A percentile compares a stretch with the other conserved stretches of the same genome.
These are phyloP conservation scores for Pantelozetes paolii DNA, from an alignment of 2,888 invertebrate species.

Conservation along the genomic window DNA sequence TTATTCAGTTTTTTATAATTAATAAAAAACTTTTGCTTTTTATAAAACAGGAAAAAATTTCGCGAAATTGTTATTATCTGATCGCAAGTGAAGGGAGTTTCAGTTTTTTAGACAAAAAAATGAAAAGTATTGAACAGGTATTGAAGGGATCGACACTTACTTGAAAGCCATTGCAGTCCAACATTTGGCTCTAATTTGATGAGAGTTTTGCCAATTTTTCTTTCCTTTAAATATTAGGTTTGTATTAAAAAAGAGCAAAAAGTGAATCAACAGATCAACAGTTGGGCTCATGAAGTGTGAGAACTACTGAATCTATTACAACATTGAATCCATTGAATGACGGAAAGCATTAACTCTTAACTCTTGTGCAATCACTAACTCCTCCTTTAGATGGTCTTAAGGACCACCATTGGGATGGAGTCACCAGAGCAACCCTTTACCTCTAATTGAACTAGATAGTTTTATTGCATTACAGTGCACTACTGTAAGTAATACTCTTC, in stretches of 20 bases:
- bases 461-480: too few relatives aligned
- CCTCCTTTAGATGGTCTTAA: conserved; percentile 35
- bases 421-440: conserved; percentile 24
- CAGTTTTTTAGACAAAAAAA: background rate
- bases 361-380: conserved; percentile 24
- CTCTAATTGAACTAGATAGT: conserved; percentile 4
- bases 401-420: conserved; percentile 25
- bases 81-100: background rate
- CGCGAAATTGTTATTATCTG: background rate
- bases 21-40: background rate
- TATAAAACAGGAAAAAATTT: background rate
- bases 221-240: background rate
- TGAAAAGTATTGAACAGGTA: conserved; percentile 5
- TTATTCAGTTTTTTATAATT: conserved; percentile 7
- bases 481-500: too few relatives aligned
- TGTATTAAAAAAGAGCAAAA: background rate
- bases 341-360: background rate
- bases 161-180: conserved; percentile 36
- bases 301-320: conserved; percentile 29
- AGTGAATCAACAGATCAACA: conserved; percentile 4
- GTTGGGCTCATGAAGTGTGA: conserved; percentile 22
- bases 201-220: background rate
- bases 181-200: conserved; percentile 13
- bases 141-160: conserved; percentile 6
- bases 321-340: conserved; percentile 14